Evolutionary conservation across 2,113 vertebrate species (phyloP).

Genomic region (Odobenus rosmarus): DNA sequence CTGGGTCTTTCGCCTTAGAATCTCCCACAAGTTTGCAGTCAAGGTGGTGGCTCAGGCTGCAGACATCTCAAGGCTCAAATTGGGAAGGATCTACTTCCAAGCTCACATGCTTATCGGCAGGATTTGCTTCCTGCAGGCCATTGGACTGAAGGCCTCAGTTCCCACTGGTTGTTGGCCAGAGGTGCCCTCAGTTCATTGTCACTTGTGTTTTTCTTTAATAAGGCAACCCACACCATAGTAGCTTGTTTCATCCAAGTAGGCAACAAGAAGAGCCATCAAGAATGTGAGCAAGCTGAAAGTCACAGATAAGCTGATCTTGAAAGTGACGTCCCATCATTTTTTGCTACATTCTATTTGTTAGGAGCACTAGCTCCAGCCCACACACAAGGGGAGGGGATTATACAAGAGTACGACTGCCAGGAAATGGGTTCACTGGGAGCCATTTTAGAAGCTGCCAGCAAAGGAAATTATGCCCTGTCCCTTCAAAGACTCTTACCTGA

Average conservation of each 20-base stretch:
- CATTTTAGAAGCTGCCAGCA: neutral
- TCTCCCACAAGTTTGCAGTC: neutral
- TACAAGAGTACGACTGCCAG: neutral
- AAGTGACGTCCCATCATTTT: slow-evolving; percentile 18
- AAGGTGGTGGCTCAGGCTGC: neutral
- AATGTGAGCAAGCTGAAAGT: neutral
- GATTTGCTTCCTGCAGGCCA: neutral
- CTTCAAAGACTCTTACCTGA: slow-evolving; percentile 39
- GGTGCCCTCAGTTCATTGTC: neutral
- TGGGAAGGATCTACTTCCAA: slow-evolving; percentile 39
- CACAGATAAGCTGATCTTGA: neutral
- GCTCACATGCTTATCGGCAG: neutral
- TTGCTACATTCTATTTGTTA: neutral
- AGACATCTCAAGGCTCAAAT: slow-evolving; percentile 5
- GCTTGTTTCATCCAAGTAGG: neutral
- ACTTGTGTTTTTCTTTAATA: neutral
- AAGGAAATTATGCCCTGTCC: neutral
- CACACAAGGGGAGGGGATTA: neutral
- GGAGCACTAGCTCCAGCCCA: neutral
- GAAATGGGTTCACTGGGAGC: neutral
- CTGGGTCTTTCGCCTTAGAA: neutral
- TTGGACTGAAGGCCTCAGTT: neutral
- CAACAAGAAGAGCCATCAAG: slow-evolving; percentile 16
- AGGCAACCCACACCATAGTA: neutral
- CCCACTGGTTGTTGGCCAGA: slow-evolving; percentile 8